Evolutionary conservation across 2,113 vertebrate species (phyloP).

Genomic region (Oncorhynchus tshawytscha): DNA sequence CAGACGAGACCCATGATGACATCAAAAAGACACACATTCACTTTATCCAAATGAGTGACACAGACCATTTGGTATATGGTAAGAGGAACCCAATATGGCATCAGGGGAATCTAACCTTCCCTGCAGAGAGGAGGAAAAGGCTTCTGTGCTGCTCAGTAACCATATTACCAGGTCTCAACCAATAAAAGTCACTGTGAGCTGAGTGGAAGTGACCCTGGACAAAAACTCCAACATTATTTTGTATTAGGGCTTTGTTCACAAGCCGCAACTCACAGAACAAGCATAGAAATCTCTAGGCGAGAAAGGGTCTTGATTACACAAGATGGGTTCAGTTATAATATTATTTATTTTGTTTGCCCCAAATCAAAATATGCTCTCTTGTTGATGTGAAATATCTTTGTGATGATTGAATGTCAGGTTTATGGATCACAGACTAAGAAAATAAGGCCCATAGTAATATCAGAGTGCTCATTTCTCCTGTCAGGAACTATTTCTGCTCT

Average conservation of each 20-base stretch:
- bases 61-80: slow-evolving; percentile 28
- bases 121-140: slow-evolving; percentile 3
- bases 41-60: slow-evolving; percentile 39
- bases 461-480: not conserved
- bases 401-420: slow-evolving; percentile 34
- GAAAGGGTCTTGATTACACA: slow-evolving; percentile 1
- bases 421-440: slow-evolving; percentile 10
- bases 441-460: not conserved
- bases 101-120: slow-evolving; percentile 18
- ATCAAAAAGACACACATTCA: slow-evolving; percentile 21
- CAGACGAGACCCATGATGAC: slow-evolving; percentile 18
- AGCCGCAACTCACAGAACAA: slow-evolving; percentile 5
- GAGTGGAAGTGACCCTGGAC: slow-evolving; percentile 16
- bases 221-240: slow-evolving; percentile 1
- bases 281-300: not conserved
- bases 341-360: slow-evolving; percentile 14
- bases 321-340: not conserved
- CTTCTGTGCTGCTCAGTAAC: slow-evolving; percentile 23
- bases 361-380: slow-evolving; percentile 23
- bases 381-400: slow-evolving; percentile 43
- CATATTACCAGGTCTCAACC: slow-evolving; percentile 19
- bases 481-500: not conserved
- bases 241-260: not conserved
- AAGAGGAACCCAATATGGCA: slow-evolving; percentile 23
- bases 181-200: not conserved